phyloP scores from a whole-genome alignment of 2,888 invertebrate genomes.

The Caenorhabditis sp. region DNA sequence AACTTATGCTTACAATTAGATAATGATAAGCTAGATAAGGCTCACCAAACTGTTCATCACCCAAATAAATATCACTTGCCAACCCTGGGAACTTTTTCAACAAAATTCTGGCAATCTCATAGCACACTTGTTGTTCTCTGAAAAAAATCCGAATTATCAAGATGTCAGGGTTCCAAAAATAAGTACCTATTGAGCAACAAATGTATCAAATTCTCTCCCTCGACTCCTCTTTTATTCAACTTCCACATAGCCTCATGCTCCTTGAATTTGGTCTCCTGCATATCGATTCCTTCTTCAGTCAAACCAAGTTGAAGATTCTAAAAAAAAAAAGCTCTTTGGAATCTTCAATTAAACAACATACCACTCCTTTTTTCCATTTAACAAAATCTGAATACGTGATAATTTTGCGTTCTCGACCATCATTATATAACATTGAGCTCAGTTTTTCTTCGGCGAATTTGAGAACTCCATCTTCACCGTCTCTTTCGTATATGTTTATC shows the following conservation, averaged over 20 bases:
- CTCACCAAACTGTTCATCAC: conserved; percentile 95
- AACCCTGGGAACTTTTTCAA: conserved; percentile 77
- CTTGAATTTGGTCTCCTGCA: conserved; percentile 82
- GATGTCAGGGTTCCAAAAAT: no score
- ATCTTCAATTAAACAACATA: conserved; percentile 16
- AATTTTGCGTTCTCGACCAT: conserved; percentile 82
- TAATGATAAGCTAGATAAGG: no score
- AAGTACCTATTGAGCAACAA: conserved; percentile 93
- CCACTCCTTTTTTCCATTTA: conserved; percentile 78
- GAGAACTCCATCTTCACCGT: conserved; percentile 78
- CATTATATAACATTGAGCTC: conserved; percentile 74
- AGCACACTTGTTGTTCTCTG: conserved; percentile 54
- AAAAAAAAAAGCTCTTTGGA: conserved; percentile 5
- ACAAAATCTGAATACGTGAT: conserved; percentile 84
- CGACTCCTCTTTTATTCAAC: conserved; percentile 91
- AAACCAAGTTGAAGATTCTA: conserved; percentile 75
- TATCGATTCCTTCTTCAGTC: conserved; percentile 80
- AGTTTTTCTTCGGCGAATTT: conserved; percentile 63
- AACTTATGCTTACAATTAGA: not conserved
- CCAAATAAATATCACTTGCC: conserved; percentile 91
- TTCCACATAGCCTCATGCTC: conserved; percentile 88
- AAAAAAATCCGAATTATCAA: no score
- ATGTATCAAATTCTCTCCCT: conserved; percentile 93
- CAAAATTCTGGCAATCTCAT: conserved; percentile 82
- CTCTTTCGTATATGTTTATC: conserved; percentile 78